Base-by-base conservation (phyloP, 1,140 invertebrate species). In the Lucilia sericata region DNA sequence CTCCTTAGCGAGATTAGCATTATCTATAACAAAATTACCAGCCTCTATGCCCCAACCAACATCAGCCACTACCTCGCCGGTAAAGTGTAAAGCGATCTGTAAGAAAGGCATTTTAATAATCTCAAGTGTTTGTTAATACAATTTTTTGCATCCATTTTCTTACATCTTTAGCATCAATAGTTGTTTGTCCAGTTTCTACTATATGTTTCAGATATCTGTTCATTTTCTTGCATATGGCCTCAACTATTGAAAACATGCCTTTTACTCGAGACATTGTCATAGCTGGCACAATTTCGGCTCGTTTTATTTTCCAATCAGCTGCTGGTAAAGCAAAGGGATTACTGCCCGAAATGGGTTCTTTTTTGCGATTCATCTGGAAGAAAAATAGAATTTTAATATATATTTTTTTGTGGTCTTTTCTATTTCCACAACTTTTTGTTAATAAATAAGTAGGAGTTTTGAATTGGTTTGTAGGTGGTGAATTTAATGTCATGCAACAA, bases 221-320 rank as follows among this genome's bases (percentile, higher is more conserved):
- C 1, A 84, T 8, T 49, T 75, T 83, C 8, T 17, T 34, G 78
- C 65, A n/a, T 81, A 74, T 60, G 47, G 83, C 88, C 25, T 78
- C 75, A 5, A 78, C 42, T 42, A 78, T 78, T 2, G 75, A n/a
- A 19, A 42, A 78, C 75, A 78, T 78, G n/a, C n/a, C n/a, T 78
- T 19, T 78, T 7, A 78, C n/a, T 13, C 42, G 21, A 8, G n/a
- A 87, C 0, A 87, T 88, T 2, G 93, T 93, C 76, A 94, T 90
- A 0, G 92, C 92, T 7, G 92, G 91, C 82, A 92, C 92, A n/a
- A 93, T 90, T 42, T 93, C 91, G 5, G 87, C 85, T 19, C 93
- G 88, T n/a, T 92, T 90, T 14, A 91, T 87, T 84, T 93, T 93
- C 94, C 94, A 94, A 25, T 86, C 86, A 7, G 91, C 85, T 3